Conservation (phyloP, 2,797 vertebrate genomes). For the Pelobates cultripes region DNA sequence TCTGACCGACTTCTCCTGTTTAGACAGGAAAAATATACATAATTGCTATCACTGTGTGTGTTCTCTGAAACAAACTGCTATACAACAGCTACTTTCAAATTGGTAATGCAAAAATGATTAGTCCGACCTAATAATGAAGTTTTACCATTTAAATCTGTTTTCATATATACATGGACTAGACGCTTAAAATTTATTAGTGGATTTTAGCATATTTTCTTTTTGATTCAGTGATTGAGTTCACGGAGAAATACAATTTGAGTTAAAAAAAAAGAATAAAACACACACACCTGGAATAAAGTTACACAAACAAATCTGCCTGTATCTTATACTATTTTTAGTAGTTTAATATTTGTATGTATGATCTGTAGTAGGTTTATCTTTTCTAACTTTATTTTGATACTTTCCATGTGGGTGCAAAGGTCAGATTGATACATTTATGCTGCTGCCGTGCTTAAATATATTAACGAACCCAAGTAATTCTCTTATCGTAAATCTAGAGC, state of each 20-base stretch:
- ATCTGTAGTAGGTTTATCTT: too few species aligned
- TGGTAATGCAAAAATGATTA: conserved; percentile 27
- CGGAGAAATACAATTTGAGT: background rate
- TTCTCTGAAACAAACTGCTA: conserved; percentile 14
- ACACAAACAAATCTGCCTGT: too few species aligned
- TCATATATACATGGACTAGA: background rate
- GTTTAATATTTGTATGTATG: too few species aligned
- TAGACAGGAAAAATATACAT: conserved; percentile 18
- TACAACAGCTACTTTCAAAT: conserved; percentile 2
- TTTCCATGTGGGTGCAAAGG: too few species aligned
- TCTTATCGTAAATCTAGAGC: too few species aligned
- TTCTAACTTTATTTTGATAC: too few species aligned
- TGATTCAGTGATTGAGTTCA: background rate
- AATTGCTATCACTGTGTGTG: conserved; percentile 46
- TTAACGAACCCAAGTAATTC: too few species aligned
- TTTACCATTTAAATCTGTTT: background rate
- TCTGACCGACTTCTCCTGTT: conserved; percentile 12
- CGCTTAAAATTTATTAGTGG: background rate
- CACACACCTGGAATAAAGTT: too few species aligned
- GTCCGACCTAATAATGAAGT: background rate
- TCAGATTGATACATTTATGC: too few species aligned
- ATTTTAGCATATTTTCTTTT: background rate
- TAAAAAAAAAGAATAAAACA: too few species aligned
- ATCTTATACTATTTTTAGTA: too few species aligned
- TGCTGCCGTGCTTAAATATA: too few species aligned